phyloP scores from a whole-genome alignment of 1,140 invertebrate genomes.

The Berghia stephanieae region DNA sequence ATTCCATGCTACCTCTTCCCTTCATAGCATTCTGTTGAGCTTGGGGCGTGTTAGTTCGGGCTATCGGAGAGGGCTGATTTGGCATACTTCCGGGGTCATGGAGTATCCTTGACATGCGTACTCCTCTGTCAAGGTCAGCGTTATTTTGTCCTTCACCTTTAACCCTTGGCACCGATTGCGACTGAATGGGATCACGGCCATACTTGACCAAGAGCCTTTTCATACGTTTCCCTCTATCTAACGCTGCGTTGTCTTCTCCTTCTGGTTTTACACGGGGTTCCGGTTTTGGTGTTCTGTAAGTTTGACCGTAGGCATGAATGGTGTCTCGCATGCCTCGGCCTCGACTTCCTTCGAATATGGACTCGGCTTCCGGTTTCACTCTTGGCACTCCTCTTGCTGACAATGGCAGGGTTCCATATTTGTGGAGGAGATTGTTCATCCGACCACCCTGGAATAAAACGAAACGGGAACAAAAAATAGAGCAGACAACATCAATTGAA shows the following conservation, averaged over 20 bases:
- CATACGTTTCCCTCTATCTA: slow-evolving; percentile 53
- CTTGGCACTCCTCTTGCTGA: slow-evolving; percentile 50
- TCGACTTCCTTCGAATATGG: slow-evolving; percentile 45
- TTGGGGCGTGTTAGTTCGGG: slow-evolving; percentile 41
- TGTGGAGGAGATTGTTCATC: slow-evolving; percentile 49
- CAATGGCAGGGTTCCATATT: slow-evolving; percentile 47
- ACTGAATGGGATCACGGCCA: slow-evolving; percentile 31
- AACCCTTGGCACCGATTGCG: slow-evolving; percentile 51
- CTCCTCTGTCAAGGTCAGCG: slow-evolving; percentile 50
- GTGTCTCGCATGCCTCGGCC: slow-evolving; percentile 46
- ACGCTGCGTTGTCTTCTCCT: slow-evolving; percentile 47
- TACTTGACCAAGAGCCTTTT: slow-evolving; percentile 47
- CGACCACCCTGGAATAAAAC: slow-evolving; percentile 45
- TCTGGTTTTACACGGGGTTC: slow-evolving; percentile 50
- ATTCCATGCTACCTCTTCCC: slow-evolving; percentile 46
- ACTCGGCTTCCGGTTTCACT: slow-evolving; percentile 54
- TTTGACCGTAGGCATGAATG: slow-evolving; percentile 44
- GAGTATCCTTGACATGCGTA: slow-evolving; percentile 52
- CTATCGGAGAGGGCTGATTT: slow-evolving; percentile 39
- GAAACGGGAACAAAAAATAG: background rate
- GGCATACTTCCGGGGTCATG: slow-evolving; percentile 45
- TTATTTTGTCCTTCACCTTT: slow-evolving; percentile 53
- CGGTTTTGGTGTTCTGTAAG: slow-evolving; percentile 27
- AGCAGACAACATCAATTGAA: background rate
- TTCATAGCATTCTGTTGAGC: slow-evolving; percentile 46